phyloP scores from a whole-genome alignment of 2,113 vertebrate genomes.

The Falco punctatus region DNA sequence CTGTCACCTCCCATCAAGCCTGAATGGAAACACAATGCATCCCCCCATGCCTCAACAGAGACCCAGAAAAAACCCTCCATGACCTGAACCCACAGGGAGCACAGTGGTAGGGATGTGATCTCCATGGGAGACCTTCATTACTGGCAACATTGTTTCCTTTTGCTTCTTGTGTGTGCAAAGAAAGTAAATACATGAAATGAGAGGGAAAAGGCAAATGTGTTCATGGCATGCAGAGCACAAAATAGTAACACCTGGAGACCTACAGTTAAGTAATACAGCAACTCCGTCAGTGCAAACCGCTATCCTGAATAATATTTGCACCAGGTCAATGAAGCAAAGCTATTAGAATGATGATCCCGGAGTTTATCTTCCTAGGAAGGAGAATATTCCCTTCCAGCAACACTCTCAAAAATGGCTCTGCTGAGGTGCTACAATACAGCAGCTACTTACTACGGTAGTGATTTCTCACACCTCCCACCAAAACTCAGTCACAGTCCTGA shows the following conservation, averaged over 20 bases:
- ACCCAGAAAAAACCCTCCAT: not conserved
- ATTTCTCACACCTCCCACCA: slow-evolving; percentile 59
- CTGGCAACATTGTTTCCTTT: not conserved
- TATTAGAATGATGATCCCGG: not conserved
- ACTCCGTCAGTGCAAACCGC: not conserved
- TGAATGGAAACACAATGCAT: not conserved
- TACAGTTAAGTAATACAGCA: not conserved
- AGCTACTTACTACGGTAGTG: not conserved
- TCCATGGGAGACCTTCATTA: not conserved
- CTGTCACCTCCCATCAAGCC: not conserved
- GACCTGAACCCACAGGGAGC: accelerated
- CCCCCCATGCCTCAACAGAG: accelerated
- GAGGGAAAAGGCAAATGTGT: not conserved
- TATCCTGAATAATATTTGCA: slow-evolving; percentile 4
- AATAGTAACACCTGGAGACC: not conserved
- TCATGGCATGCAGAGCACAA: not conserved
- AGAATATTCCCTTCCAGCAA: not conserved
- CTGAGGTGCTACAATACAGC: not conserved
- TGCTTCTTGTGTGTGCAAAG: not conserved
- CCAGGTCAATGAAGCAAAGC: slow-evolving; percentile 15
- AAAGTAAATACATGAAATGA: not conserved
- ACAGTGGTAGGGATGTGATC: accelerated
- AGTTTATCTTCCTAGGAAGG: not conserved
- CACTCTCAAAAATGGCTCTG: not conserved
- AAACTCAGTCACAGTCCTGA: slow-evolving; percentile 21